These are phyloP conservation scores for Xiphophorus maculatus DNA, from an alignment of 2,113 vertebrate genomes.

Conservation along the genomic window DNA sequence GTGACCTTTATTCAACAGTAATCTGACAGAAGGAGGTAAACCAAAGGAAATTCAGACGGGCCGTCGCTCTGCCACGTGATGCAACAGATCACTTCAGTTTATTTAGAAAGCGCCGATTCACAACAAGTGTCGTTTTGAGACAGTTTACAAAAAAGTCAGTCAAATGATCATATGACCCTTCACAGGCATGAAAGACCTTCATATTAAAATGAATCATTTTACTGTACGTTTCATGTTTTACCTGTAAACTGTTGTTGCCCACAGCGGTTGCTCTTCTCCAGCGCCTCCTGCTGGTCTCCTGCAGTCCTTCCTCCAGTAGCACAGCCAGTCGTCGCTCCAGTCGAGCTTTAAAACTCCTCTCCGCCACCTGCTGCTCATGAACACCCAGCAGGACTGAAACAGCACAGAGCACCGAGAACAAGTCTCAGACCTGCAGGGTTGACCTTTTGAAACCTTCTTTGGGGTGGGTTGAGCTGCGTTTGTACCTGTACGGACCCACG, in stretches of 20 bases:
- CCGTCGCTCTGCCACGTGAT: too few species aligned
- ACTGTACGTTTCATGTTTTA: constrained; percentile 50
- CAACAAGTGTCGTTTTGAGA: too few species aligned
- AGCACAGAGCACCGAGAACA: neutral
- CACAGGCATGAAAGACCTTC: too few species aligned
- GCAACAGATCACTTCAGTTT: too few species aligned
- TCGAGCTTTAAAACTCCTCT: constrained; percentile 90
- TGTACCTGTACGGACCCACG: constrained; percentile 96
- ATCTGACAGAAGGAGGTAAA: too few species aligned
- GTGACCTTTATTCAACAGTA: too few species aligned
- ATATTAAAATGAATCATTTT: neutral
- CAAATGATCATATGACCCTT: too few species aligned
- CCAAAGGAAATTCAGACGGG: too few species aligned
- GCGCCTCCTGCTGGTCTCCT: constrained; percentile 78
- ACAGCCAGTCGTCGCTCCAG: constrained; percentile 93
- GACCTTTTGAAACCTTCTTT: neutral
- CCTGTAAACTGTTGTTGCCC: constrained; percentile 91
- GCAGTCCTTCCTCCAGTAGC: constrained; percentile 88
- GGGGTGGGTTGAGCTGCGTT: neutral
- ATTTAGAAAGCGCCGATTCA: too few species aligned
- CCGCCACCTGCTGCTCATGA: constrained; percentile 84
- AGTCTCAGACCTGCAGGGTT: neutral
- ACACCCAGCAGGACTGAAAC: constrained; percentile 86
- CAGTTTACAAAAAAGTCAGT: too few species aligned
- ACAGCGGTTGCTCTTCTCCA: constrained; percentile 88